Evolutionary conservation across 1,140 invertebrate genomes (phyloP).

Genomic region (Dreissena rostriformis): DNA sequence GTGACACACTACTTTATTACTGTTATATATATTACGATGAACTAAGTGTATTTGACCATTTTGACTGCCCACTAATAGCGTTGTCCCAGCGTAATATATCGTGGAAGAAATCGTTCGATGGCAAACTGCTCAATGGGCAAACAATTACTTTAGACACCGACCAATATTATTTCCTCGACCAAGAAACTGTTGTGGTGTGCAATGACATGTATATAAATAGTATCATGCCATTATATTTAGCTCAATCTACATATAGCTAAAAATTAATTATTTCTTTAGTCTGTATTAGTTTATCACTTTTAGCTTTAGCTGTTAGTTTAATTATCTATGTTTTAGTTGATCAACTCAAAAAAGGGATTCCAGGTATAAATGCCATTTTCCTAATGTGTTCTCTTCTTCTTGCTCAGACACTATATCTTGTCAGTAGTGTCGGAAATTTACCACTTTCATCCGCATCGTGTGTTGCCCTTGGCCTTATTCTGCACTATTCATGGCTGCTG

Average conservation of each 20-base stretch:
- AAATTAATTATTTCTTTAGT: conserved; percentile 9
- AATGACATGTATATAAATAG: conserved; percentile 3
- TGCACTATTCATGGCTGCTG: conserved; percentile 13
- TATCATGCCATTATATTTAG: neutral
- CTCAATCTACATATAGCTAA: neutral
- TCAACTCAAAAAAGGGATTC: conserved; percentile 11
- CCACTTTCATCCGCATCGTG: neutral
- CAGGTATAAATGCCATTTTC: conserved; percentile 20
- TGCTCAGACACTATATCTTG: conserved; percentile 9
- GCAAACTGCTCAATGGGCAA: too few species aligned
- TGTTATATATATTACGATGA: too few species aligned
- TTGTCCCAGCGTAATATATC: too few species aligned
- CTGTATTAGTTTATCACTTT: neutral
- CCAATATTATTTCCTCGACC: neutral
- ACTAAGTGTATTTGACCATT: too few species aligned
- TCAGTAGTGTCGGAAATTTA: neutral
- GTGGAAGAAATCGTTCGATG: too few species aligned
- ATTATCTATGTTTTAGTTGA: conserved; percentile 1
- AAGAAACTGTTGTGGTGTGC: neutral
- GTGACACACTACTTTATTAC: too few species aligned
- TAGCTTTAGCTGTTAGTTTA: neutral
- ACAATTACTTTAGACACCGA: too few species aligned
- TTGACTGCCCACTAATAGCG: too few species aligned
- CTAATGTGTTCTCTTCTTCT: neutral
- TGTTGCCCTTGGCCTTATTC: neutral